These are phyloP conservation scores for Nestor notabilis DNA, from an alignment of 2,113 vertebrate species.

Conservation along the genomic window DNA sequence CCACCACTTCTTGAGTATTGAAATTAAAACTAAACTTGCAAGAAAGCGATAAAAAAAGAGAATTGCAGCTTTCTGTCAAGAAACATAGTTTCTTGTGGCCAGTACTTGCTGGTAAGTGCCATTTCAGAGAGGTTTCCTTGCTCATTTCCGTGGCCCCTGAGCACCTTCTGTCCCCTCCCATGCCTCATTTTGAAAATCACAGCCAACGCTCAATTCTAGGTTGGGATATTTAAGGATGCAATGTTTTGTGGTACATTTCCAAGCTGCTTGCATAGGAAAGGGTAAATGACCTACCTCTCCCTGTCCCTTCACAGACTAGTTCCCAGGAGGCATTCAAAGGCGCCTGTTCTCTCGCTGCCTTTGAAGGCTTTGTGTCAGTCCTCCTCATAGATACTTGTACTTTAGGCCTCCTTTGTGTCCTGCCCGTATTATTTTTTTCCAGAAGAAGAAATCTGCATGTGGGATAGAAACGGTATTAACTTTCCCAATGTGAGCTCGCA, in stretches of 20 bases:
- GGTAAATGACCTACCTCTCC: constrained; percentile 36
- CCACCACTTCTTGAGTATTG: fast-evolving
- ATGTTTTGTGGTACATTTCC: not conserved
- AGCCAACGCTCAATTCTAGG: not conserved
- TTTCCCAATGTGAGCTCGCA: not conserved
- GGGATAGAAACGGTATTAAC: constrained; percentile 6
- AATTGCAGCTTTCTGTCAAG: not conserved
- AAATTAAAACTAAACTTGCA: not conserved
- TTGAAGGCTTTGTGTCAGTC: constrained; percentile 44
- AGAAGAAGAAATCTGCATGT: constrained; percentile 7
- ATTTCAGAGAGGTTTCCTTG: not conserved
- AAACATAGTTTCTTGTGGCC: not conserved
- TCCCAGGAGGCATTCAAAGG: constrained; percentile 12
- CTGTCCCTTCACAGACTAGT: not conserved
- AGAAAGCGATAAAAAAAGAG: not conserved
- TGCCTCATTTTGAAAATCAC: not conserved
- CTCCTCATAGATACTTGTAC: not conserved
- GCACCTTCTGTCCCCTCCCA: not conserved
- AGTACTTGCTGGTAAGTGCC: not conserved
- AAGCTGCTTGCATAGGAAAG: not conserved
- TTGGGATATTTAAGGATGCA: constrained; percentile 28
- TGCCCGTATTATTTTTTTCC: not conserved
- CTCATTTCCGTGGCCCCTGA: not conserved
- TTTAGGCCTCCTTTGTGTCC: not conserved
- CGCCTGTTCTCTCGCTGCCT: not conserved